These are phyloP conservation scores for Halichoerus grypus DNA, from an alignment of 2,113 vertebrate species.

Conservation along the genomic window DNA sequence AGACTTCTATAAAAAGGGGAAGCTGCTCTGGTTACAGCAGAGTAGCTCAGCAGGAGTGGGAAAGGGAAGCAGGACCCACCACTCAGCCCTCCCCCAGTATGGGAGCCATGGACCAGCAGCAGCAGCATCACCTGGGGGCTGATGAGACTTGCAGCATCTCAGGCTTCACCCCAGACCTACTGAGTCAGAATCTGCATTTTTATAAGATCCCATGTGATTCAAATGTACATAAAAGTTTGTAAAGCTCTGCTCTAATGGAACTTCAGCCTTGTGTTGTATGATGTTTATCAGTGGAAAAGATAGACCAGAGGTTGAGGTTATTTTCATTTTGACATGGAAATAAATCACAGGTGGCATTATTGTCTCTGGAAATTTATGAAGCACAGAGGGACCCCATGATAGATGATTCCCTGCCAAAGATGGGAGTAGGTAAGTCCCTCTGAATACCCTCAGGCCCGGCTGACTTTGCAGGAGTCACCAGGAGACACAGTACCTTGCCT, in stretches of 20 bases:
- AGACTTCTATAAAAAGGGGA: background rate
- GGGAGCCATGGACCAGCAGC: background rate
- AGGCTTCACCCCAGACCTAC: background rate
- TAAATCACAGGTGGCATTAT: background rate
- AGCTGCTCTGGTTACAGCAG: background rate
- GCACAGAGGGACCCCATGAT: background rate
- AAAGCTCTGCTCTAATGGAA: background rate
- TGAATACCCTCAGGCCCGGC: background rate
- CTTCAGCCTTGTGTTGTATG: background rate
- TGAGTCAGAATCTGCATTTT: background rate
- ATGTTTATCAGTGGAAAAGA: background rate
- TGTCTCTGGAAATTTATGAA: background rate
- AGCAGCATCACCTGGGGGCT: background rate
- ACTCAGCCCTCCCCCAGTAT: background rate
- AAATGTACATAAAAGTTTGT: background rate
- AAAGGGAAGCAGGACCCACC: too few species aligned
- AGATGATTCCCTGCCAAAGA: background rate
- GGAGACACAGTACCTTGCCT: background rate
- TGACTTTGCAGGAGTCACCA: background rate
- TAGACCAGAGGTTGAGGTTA: background rate
- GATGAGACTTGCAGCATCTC: accelerated
- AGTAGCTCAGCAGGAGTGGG: background rate
- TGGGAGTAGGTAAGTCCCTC: accelerated
- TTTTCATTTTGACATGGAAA: background rate
- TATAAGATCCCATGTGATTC: background rate